These are phyloP conservation scores for Polydesmus complanatus DNA, from an alignment of 2,888 invertebrate species.

Conservation along the genomic window DNA sequence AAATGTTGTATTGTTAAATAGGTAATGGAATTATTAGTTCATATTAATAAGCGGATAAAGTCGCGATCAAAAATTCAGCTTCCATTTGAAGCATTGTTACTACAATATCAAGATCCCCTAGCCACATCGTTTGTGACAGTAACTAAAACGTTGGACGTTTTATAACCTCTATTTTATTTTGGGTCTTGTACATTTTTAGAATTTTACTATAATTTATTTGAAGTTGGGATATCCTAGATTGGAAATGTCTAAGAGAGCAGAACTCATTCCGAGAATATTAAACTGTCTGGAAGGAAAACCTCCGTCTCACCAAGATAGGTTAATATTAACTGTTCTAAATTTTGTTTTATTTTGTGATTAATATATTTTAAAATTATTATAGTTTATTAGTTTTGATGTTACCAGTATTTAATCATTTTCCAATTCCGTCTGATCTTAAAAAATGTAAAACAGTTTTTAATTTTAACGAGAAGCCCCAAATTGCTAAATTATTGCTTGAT, in stretches of 20 bases:
- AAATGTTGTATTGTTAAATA: constrained; percentile 31
- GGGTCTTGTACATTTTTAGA: constrained; percentile 43
- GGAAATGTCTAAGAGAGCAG: constrained; percentile 55
- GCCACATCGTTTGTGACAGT: constrained; percentile 66
- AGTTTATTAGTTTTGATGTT: constrained; percentile 67
- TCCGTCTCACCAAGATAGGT: constrained; percentile 70
- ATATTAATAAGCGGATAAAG: constrained; percentile 79
- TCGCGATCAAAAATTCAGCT: constrained; percentile 68
- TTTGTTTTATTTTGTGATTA: background rate
- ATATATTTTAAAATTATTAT: constrained; percentile 22
- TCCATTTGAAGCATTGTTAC: constrained; percentile 67
- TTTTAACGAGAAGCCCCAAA: constrained; percentile 52
- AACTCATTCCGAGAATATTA: constrained; percentile 57
- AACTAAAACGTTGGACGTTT: no score
- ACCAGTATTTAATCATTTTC: constrained; percentile 60
- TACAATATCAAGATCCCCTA: constrained; percentile 61
- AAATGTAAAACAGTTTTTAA: constrained; percentile 48
- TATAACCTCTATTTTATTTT: background rate
- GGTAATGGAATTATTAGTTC: constrained; percentile 84
- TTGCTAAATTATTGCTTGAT: constrained; percentile 52
- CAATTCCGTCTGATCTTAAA: constrained; percentile 47
- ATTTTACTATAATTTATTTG: constrained; percentile 85
- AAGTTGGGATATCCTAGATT: constrained; percentile 80
- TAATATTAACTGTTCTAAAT: constrained; percentile 19
- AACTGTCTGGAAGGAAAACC: constrained; percentile 67